These are phyloP conservation scores for Menidia beryllina DNA, from an alignment of 2,113 vertebrate species.

Conservation along the genomic window DNA sequence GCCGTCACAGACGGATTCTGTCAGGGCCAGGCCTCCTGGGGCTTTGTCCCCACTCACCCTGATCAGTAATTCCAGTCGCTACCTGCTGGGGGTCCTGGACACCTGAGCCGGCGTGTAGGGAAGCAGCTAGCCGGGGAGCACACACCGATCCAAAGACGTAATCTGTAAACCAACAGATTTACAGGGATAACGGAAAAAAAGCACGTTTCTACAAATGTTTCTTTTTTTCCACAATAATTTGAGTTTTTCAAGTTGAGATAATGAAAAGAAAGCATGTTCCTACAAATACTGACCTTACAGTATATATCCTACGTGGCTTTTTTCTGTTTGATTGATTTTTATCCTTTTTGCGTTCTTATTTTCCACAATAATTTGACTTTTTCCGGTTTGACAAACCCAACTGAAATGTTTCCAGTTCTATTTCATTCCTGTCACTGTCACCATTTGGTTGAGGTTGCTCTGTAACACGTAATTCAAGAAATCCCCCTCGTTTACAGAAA, in stretches of 20 bases:
- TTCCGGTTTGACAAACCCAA: background rate
- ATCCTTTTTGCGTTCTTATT: background rate
- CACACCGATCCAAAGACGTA: background rate
- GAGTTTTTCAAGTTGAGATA: too few relatives aligned
- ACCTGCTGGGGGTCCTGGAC: slow-evolving; percentile 66
- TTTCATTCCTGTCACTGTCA: background rate
- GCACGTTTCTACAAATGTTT: background rate
- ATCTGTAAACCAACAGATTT: background rate
- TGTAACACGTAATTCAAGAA: background rate
- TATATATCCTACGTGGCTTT: background rate
- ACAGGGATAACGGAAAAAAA: slow-evolving; percentile 9
- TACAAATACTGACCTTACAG: background rate
- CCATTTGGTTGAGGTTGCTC: background rate
- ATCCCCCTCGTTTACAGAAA: slow-evolving; percentile 77
- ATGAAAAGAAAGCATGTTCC: background rate
- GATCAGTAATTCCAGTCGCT: slow-evolving; percentile 79
- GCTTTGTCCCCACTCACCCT: slow-evolving; percentile 69
- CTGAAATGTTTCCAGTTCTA: background rate
- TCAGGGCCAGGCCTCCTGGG: slow-evolving; percentile 46
- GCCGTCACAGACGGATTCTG: slow-evolving; percentile 56
- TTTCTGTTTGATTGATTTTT: background rate
- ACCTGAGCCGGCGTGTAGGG: slow-evolving; percentile 60
- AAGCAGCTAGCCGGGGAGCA: slow-evolving; percentile 18
- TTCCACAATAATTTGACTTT: background rate
- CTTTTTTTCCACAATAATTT: too few relatives aligned